phyloP scores from a whole-genome alignment of 2,113 vertebrate species.

The Egretta garzetta region DNA sequence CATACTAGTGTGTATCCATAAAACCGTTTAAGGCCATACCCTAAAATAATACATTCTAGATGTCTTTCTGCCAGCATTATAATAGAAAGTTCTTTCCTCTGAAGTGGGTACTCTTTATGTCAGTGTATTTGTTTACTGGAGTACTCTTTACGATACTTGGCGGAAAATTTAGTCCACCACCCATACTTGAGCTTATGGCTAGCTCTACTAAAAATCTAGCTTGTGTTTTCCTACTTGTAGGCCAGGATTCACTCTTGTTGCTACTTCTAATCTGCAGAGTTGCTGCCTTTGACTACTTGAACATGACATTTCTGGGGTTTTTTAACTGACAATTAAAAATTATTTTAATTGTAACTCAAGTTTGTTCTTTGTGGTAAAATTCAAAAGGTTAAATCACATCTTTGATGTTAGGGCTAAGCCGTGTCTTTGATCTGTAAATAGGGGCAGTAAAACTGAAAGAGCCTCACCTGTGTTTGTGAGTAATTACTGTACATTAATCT shows the following conservation, averaged over 20 bases:
- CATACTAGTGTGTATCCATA: neutral
- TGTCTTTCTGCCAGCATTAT: neutral
- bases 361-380: neutral
- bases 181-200: neutral
- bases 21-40: neutral
- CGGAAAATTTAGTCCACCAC: neutral
- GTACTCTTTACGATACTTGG: neutral
- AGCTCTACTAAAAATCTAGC: neutral
- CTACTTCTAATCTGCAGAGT: neutral
- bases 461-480: neutral
- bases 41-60: neutral
- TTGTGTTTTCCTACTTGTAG: neutral
- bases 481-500: conserved; percentile 40
- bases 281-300: neutral
- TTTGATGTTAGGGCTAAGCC: conserved; percentile 33
- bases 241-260: neutral
- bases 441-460: conserved; percentile 26
- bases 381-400: conserved; percentile 20
- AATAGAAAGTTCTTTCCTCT: neutral
- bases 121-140: neutral
- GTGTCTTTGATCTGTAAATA: conserved; percentile 52
- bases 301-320: neutral
- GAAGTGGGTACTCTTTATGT: neutral
- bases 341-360: neutral
- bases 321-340: conserved; percentile 16